These are phyloP conservation scores for Chaetops frenatus DNA, from an alignment of 2,113 vertebrate genomes.

Conservation along the genomic window DNA sequence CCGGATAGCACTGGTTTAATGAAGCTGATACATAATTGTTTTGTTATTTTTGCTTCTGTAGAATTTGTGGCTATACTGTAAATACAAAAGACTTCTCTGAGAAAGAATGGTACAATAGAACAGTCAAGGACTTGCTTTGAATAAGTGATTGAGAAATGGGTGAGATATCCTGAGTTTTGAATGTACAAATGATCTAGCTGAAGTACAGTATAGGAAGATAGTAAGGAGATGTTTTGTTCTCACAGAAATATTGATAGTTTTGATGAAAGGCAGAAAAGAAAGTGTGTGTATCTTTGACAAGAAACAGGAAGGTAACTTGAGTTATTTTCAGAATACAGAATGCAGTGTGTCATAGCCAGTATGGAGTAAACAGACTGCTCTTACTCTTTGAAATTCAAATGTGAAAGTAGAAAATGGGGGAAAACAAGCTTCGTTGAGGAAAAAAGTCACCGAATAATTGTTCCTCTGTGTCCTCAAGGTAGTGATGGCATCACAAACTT, in stretches of 20 bases:
- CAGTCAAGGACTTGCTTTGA: not conserved
- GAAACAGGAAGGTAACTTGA: not conserved
- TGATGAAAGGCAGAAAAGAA: not conserved
- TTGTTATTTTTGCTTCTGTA: not conserved
- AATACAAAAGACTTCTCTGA: not conserved
- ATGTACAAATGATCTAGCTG: not conserved
- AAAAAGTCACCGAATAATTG: not conserved
- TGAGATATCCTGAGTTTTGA: not conserved
- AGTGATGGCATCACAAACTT: not conserved
- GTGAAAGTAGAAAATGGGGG: not conserved
- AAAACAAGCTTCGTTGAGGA: not conserved
- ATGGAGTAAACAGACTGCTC: not conserved
- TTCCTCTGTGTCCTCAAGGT: not conserved
- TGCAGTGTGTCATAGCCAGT: fast-evolving
- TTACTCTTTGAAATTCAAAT: not conserved
- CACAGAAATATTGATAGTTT: not conserved
- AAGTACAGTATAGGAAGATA: not conserved
- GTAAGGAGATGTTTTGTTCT: not conserved
- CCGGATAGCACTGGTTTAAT: not conserved
- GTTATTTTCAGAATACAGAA: not conserved
- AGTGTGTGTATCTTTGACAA: not conserved
- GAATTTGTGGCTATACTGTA: not conserved
- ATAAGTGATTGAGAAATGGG: not conserved
- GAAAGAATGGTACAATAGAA: not conserved
- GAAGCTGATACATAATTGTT: not conserved